Conservation (phyloP, 2,113 vertebrate genomes). For the Proterorhinus semilunaris region DNA sequence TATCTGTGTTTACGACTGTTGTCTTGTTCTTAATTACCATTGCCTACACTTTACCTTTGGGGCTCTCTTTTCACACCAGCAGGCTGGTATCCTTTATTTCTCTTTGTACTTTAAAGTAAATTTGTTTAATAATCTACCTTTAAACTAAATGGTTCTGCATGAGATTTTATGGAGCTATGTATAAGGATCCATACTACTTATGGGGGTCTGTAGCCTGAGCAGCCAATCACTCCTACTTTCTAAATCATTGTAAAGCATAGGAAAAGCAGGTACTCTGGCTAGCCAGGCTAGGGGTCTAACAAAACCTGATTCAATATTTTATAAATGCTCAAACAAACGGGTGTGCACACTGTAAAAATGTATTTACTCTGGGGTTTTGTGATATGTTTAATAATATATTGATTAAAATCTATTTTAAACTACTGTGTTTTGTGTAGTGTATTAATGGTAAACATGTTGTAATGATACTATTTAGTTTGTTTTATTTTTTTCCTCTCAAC, state of each 20-base stretch:
- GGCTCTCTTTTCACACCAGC: constrained; percentile 57
- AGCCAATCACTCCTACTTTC: too few relatives aligned
- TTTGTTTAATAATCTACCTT: constrained; percentile 8
- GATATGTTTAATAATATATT: neutral
- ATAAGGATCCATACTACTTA: constrained; percentile 6
- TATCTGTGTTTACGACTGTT: neutral
- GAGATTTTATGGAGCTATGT: constrained; percentile 12
- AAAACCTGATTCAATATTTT: neutral
- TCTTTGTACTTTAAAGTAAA: constrained; percentile 28
- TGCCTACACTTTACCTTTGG: neutral
- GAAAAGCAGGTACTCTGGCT: too few relatives aligned
- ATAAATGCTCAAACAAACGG: too few relatives aligned
- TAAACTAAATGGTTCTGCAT: constrained; percentile 12
- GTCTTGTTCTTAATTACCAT: neutral
- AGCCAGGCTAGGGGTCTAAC: too few relatives aligned
- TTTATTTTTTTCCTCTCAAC: neutral
- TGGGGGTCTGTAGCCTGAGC: neutral
- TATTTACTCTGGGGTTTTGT: neutral
- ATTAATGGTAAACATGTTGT: too few relatives aligned
- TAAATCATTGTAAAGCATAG: too few relatives aligned
- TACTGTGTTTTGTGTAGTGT: too few relatives aligned
- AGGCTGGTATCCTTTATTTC: constrained; percentile 63
- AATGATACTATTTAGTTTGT: neutral
- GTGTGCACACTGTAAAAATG: neutral
- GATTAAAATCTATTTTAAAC: neutral